phyloP scores from a whole-genome alignment of 2,113 vertebrate genomes.

The Leucosticte australis region DNA sequence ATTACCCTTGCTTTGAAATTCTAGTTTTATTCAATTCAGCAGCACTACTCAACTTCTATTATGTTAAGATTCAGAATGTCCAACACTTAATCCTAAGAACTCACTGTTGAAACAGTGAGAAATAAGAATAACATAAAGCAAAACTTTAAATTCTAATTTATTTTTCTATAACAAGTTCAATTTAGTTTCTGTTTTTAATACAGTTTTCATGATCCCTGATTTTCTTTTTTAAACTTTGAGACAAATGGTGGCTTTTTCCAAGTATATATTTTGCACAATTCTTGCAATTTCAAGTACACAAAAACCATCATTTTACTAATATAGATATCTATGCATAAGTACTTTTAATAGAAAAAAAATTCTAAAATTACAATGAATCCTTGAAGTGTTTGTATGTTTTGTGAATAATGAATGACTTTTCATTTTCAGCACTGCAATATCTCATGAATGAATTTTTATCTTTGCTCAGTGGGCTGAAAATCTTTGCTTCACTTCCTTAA shows the following conservation, averaged over 20 bases:
- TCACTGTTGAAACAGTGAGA: background rate
- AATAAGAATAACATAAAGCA: background rate
- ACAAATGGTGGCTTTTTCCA: background rate
- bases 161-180: background rate
- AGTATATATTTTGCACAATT: background rate
- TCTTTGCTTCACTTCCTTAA: conserved; percentile 28
- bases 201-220: background rate
- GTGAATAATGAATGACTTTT: conserved; percentile 36
- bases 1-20: background rate
- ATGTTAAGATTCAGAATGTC: background rate
- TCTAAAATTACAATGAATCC: background rate
- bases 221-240: background rate
- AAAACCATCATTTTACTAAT: background rate
- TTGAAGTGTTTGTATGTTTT: conserved; percentile 4
- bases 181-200: background rate
- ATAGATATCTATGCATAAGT: background rate
- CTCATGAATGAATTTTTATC: conserved; percentile 23
- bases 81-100: background rate
- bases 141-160: background rate
- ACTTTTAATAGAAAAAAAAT: background rate
- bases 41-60: background rate
- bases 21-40: background rate
- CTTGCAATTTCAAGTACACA: background rate
- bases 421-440: background rate
- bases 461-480: conserved; percentile 40